A percentile compares a stretch with the other conserved stretches of the same genome.
Conservation (phyloP, 2,113 vertebrate genomes). For the Erythrolamprus reginae region DNA sequence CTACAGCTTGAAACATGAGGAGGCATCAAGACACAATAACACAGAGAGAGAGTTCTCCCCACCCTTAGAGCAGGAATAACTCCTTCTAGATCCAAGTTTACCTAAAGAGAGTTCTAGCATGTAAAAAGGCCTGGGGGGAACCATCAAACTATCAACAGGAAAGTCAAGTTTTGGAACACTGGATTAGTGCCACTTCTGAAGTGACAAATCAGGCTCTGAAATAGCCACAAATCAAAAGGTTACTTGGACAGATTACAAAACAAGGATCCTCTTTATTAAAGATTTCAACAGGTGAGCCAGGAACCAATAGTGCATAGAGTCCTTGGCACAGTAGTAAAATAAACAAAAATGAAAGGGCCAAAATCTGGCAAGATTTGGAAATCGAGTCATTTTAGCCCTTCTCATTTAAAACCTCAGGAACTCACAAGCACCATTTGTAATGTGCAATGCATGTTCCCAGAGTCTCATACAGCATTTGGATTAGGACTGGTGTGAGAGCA, state of each 20-base stretch:
- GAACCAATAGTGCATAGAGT: neutral
- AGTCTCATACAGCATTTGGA: neutral
- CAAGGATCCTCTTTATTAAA: neutral
- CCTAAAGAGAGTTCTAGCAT: neutral
- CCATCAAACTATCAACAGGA: neutral
- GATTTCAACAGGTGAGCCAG: neutral
- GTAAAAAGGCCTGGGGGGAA: neutral
- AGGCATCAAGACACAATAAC: neutral
- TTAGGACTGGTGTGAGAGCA: neutral
- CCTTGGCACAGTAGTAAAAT: neutral
- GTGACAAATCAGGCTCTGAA: neutral
- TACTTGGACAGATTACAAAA: neutral
- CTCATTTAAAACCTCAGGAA: neutral
- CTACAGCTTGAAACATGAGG: neutral
- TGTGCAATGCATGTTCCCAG: neutral
- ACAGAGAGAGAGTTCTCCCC: neutral
- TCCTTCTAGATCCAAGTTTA: conserved; percentile 5
- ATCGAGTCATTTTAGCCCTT: neutral
- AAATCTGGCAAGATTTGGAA: neutral
- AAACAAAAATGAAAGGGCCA: neutral
- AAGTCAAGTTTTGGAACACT: neutral
- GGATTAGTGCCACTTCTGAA: neutral
- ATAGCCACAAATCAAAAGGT: neutral
- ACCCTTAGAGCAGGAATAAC: neutral
- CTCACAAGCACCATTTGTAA: neutral